phyloP scores from a whole-genome alignment of 2,888 invertebrate species.

The Dexiosoma caninum region DNA sequence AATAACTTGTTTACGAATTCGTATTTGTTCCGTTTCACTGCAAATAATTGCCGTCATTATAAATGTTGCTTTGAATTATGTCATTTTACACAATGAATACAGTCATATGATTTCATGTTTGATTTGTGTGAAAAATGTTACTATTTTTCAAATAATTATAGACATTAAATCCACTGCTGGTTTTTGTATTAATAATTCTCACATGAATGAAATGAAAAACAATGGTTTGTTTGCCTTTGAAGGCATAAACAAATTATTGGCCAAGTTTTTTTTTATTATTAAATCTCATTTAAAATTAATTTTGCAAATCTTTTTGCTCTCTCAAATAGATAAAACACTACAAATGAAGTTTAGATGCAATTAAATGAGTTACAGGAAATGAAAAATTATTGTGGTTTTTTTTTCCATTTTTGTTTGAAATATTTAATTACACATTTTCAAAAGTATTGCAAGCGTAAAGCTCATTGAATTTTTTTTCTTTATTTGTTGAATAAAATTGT shows the following conservation, averaged over 20 bases:
- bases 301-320: conserved; percentile 10
- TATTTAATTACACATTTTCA: conserved; percentile 47
- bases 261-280: neutral
- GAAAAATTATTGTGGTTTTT: conserved; percentile 52
- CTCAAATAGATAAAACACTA: neutral
- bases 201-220: neutral
- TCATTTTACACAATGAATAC: conserved; percentile 26
- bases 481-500: conserved; percentile 36
- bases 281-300: neutral
- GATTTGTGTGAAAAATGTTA: conserved; percentile 2
- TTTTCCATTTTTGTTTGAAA: conserved; percentile 8
- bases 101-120: conserved; percentile 1
- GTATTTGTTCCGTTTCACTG: neutral
- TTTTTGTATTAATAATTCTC: neutral
- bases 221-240: too few species aligned
- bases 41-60: conserved; percentile 44
- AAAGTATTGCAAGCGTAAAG: neutral
- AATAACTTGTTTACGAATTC: neutral
- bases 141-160: neutral
- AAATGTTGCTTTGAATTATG: conserved; percentile 39
- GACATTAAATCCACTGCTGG: neutral
- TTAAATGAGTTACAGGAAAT: conserved; percentile 57
- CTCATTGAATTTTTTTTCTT: neutral
- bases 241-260: neutral
- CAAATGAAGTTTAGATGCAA: conserved; percentile 5